Evolutionary conservation across 2,888 invertebrate genomes (phyloP).

Genomic region (Dysmachus trigonus): DNA sequence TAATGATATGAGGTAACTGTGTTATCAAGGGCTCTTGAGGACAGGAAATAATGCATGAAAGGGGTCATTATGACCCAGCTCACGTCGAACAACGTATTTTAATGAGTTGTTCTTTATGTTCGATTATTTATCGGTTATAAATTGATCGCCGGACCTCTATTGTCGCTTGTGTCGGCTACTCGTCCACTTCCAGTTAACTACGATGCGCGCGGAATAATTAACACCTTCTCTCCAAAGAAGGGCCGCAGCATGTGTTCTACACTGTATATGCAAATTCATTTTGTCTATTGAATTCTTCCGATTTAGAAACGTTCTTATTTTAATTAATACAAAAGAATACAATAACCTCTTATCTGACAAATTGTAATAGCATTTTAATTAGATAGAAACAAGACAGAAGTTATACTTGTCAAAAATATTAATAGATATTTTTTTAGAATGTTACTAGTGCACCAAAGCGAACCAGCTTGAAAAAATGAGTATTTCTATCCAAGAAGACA

Average conservation of each 20-base stretch:
- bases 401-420: too few species aligned
- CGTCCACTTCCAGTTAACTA: neutral
- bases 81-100: conserved; percentile 11
- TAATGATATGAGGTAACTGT: neutral
- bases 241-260: neutral
- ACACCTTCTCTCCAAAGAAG: neutral
- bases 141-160: neutral
- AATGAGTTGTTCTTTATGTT: conserved; percentile 13
- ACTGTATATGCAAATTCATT: neutral
- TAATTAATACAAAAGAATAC: neutral
- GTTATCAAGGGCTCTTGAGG: conserved; percentile 16
- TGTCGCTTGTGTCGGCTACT: neutral
- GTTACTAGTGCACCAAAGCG: too few species aligned
- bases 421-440: too few species aligned
- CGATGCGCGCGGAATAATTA: neutral
- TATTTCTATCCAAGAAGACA: too few species aligned
- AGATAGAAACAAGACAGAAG: neutral
- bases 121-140: neutral
- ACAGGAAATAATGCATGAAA: conserved; percentile 26
- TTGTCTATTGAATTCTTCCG: neutral
- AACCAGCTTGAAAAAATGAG: too few species aligned
- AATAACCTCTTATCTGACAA: neutral
- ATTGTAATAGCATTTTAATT: neutral
- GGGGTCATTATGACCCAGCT: neutral
- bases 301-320: neutral